phyloP scores from a whole-genome alignment of 2,113 vertebrate genomes.

The Mixornis gularis region DNA sequence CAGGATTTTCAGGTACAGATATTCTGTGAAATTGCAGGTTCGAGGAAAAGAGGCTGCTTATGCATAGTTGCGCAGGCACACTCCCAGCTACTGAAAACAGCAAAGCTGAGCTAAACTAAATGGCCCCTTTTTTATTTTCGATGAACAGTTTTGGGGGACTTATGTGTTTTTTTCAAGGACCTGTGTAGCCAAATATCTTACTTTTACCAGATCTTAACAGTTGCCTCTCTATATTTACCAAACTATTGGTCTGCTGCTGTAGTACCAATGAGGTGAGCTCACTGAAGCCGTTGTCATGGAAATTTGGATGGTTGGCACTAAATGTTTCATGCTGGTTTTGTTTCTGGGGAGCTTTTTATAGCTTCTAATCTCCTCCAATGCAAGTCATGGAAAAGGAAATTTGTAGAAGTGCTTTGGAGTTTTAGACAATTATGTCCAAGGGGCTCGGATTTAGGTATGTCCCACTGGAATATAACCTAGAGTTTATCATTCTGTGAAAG shows the following conservation, averaged over 20 bases:
- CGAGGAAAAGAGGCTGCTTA: neutral
- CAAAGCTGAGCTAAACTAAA: neutral
- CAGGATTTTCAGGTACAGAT: slow-evolving; percentile 39
- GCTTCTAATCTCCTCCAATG: neutral
- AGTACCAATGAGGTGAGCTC: neutral
- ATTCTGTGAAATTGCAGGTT: neutral
- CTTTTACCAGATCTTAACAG: neutral
- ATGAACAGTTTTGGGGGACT: rapidly evolving
- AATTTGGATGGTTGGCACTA: slow-evolving; percentile 5
- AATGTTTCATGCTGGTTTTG: slow-evolving; percentile 18
- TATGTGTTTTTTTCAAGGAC: neutral
- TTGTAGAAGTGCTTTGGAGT: neutral
- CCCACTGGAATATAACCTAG: neutral
- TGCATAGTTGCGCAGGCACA: neutral
- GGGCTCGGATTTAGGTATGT: neutral
- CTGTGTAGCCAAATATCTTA: neutral
- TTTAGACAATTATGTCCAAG: neutral
- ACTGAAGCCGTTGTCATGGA: neutral
- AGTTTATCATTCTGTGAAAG: neutral
- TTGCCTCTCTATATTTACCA: neutral
- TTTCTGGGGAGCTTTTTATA: slow-evolving; percentile 22
- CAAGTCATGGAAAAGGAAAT: neutral
- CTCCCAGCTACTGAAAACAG: neutral
- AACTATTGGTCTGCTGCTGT: neutral
- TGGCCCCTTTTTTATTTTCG: neutral